Base-by-base conservation (phyloP, 2,113 vertebrate genomes). In the Indri indri region DNA sequence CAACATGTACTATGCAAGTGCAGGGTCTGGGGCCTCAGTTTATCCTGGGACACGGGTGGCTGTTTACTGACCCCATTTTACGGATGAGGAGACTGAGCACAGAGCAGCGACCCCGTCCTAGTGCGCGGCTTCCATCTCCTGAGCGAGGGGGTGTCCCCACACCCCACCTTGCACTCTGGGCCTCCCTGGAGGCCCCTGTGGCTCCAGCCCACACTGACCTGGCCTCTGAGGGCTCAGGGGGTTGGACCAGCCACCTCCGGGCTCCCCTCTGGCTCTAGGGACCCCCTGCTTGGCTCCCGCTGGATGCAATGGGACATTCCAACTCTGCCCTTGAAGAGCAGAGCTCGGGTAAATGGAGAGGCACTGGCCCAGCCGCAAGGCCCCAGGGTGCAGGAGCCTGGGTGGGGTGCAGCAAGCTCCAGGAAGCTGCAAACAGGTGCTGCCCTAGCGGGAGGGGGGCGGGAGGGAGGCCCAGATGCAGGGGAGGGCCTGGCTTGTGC, bases 81-180 rank as follows among this genome's bases (percentile, higher is more conserved):
- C 57, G 40, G 4, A 77, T 13, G 32, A 63, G 59, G 52, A 63
- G 45, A 32, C 76, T 20, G 76, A 79, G 82, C 54, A 23, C 40
- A 76, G 32, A 50, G 42, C 16, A 11, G 13, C 2, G 8, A 68
- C 59, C 10, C 30, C 0, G 2, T 10, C n/a, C 14, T 3, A 1
- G 4, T 2, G 2, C 47, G n/a, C 32, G 32, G 50, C 37, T 34
- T n/a, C 8, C 32, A 42, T 34, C 52, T 54, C 63, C 5, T 14
- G 30, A 77, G 61, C 45, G 5, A 20, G 57, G 80, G 20, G 18
- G 12, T 63, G 17, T 22, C 59, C 32, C 23, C 27, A 30, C 0
- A n/a, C 9, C 57, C 85, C 32, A 25, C 52, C 12, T 0, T 34
- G 66, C 25, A 10, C 45, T 20, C 47, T 18, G 20, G 52, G 45